Base-by-base conservation (phyloP, 2,797 vertebrate species). In the Fratercula arctica region DNA sequence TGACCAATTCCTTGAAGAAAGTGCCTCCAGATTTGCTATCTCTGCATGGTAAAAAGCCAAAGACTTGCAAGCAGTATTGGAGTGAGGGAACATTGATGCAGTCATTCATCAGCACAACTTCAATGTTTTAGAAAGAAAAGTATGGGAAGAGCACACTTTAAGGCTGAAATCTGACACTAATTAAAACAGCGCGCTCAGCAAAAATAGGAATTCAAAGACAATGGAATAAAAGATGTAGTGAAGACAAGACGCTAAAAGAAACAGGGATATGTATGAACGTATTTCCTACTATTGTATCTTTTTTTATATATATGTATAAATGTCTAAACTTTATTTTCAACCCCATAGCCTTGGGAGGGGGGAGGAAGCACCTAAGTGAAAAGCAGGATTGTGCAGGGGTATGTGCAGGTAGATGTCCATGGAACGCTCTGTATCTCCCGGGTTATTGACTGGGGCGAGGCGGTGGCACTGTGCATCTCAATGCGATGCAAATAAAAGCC, bases 141-240 rank as follows among this genome's bases (percentile, higher is more conserved):
- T 45, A 80, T 10, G 76, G 88, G 41, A 57, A 68, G 93, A 87
- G 9, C 14, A 53, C 14, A n/a, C 43, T 95, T 91, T 29, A 66
- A 76, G 72, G 89, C 78, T 91, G 81, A 75, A 89, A 76, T 74
- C 73, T 94, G 92, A 86, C 83, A 72, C 53, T 96, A 97, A 97
- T 97, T 97, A 95, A 96, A 98, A 85, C 94, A 84, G 77, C 12
- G 77, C 88, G 92, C 74, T 96, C 54, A 95, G 96, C 96, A 84
- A 80, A 92, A 96, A 45, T 4, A 80, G 46, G 29, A 67, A 48
- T 88, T 86, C 43, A 79, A 67, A 95, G 83, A 72, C 53, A 89
- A n/a, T 63, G 68, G 70, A 51, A 90, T 68, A 53, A 64, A 89
- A 75, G 41, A 74, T 56, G 48, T 74, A 69, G 64, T 23, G 66